Percentiles rank a stretch among this genome's conserved stretches.
Conservation (phyloP, 2,113 vertebrate species). For the Pachycephala philippinensis region DNA sequence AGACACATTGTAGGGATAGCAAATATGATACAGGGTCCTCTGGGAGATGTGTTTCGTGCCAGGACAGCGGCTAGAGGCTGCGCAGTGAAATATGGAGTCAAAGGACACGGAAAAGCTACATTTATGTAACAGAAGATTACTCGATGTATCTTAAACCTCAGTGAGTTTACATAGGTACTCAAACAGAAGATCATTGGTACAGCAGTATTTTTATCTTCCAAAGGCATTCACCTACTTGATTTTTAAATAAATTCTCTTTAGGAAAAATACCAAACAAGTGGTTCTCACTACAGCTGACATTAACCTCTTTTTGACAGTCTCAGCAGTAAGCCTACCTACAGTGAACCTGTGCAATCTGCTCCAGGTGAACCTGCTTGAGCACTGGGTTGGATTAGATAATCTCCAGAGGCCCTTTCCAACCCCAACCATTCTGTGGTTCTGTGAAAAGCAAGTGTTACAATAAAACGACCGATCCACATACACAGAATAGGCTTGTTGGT, state of each 20-base stretch:
- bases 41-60: background rate
- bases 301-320: background rate
- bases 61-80: background rate
- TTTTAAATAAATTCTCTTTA: background rate
- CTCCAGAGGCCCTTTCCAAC: background rate
- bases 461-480: background rate
- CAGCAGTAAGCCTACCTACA: background rate
- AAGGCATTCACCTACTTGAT: background rate
- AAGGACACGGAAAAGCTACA: background rate
- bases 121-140: background rate
- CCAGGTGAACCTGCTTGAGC: background rate
- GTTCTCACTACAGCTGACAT: background rate
- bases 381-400: background rate
- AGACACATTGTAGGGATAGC: background rate
- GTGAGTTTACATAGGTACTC: background rate
- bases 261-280: background rate
- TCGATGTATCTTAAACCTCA: background rate
- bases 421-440: background rate
- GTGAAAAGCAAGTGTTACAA: background rate
- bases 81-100: rapidly evolving
- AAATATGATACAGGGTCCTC: background rate
- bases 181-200: background rate
- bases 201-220: background rate
- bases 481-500: background rate
- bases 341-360: background rate